Evolutionary conservation across 2,888 invertebrate species (phyloP).

Genomic region (Cephus nigrinus): DNA sequence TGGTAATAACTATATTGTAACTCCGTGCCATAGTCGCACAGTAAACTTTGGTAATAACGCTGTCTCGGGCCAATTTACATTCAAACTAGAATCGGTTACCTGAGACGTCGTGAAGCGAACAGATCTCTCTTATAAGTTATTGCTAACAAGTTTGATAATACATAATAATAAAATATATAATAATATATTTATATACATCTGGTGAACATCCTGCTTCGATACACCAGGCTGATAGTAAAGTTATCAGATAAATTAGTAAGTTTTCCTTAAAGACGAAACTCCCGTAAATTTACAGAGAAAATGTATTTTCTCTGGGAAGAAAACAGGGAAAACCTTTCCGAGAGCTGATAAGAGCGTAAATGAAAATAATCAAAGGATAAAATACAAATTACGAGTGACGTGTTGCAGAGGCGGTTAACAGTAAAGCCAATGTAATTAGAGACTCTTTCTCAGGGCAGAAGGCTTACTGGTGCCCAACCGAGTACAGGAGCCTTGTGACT

Average conservation of each 20-base stretch:
- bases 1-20: neutral
- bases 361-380: neutral
- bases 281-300: neutral
- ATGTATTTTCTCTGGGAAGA: neutral
- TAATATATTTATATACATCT: neutral
- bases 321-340: neutral
- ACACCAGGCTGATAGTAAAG: neutral
- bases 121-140: neutral
- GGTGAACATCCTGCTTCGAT: neutral
- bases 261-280: neutral
- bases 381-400: neutral
- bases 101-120: neutral
- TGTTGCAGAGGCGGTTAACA: constrained; percentile 2
- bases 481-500: neutral
- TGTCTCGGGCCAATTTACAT: neutral
- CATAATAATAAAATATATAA: neutral
- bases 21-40: neutral
- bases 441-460: constrained; percentile 13
- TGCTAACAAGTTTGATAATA: neutral
- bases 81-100: neutral
- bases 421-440: constrained; percentile 19
- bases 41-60: neutral
- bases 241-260: neutral
- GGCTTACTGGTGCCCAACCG: neutral
- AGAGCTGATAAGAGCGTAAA: neutral